Base-by-base conservation (phyloP, 2,888 invertebrate genomes). In the Plagodis dolabraria region DNA sequence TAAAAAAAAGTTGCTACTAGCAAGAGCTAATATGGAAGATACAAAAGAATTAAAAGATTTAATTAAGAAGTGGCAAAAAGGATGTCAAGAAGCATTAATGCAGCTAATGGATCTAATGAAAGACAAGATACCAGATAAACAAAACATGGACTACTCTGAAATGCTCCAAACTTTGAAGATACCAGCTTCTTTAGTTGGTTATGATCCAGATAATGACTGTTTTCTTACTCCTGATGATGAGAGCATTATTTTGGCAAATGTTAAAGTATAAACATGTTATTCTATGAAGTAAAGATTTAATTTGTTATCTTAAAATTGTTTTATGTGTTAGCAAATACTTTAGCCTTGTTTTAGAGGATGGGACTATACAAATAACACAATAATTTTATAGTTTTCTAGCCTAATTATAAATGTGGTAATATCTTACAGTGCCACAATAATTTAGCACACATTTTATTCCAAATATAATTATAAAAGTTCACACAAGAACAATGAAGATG, bases 11-110 rank as follows among this genome's bases (percentile, higher is more conserved):
- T 64, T 86, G 7, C 76, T 92, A 0, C 48, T 89, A 53, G 86
- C 87, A 0, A 82, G 84, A 72, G 72, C 85, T 34, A 77, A 85
- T 61, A 82, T 86, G 12, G 83, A 89, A 50, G 93, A 94, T 43
- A 86, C 89, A 0, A 87, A 87, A 62, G 93, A 94, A 71, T 69
- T 94, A 6, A 75, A 87, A 60, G 77, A 64, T 43, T 77, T 93
- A 34, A 94, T 94, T 35, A 86, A 89, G 58, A 93, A 87, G 68
- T 94, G 94, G 94, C 91, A 92, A 66, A 86, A 80, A 54, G 94
- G 93, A 0, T 94, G 94, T 63, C 93, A 93, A 64, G 85, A 86
- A 68, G 94, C 93, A 0, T 72, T 94, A 12, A 82, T 85, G 60
- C 91, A 93, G 57, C 79, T 94, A 10, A 83, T 94, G 72, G 87